These are phyloP conservation scores for Rhinolophus ferrumequinum DNA, from an alignment of 2,113 vertebrate genomes.

Conservation along the genomic window DNA sequence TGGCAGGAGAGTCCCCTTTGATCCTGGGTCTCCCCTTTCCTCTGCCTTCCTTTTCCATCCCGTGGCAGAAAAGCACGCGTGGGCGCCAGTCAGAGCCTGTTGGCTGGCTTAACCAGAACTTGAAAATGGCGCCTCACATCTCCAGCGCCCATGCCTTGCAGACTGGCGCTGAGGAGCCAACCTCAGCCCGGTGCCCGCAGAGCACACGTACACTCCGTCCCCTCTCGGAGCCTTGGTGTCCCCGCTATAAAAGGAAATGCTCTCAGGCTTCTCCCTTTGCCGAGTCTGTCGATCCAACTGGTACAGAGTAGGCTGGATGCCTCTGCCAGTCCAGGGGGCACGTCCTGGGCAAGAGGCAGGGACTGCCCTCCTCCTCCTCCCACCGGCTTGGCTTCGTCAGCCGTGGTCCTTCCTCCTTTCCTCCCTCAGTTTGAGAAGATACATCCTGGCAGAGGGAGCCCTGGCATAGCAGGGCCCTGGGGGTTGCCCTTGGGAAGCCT, in stretches of 20 bases:
- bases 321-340: neutral
- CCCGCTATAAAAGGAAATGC: neutral
- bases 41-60: neutral
- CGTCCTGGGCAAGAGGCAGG: neutral
- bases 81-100: neutral
- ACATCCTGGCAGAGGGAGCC: neutral
- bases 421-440: neutral
- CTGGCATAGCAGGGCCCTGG: neutral
- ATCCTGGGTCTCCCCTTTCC: neutral
- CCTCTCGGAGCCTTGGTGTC: neutral
- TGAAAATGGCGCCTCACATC: fast-evolving
- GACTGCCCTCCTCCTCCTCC: neutral
- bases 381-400: neutral
- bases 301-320: neutral
- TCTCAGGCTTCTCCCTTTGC: neutral
- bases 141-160: neutral
- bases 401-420: neutral
- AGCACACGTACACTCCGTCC: fast-evolving
- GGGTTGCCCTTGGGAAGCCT: neutral
- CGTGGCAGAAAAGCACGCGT: fast-evolving
- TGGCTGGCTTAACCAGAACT: neutral
- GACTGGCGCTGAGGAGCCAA: fast-evolving
- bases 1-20: neutral
- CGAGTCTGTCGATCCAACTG: neutral
- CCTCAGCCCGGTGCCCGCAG: neutral